Percentiles rank a stretch among this genome's conserved stretches.
Evolutionary conservation across 2,888 invertebrate species (phyloP).

Genomic region (Tetheella fluctuosa): DNA sequence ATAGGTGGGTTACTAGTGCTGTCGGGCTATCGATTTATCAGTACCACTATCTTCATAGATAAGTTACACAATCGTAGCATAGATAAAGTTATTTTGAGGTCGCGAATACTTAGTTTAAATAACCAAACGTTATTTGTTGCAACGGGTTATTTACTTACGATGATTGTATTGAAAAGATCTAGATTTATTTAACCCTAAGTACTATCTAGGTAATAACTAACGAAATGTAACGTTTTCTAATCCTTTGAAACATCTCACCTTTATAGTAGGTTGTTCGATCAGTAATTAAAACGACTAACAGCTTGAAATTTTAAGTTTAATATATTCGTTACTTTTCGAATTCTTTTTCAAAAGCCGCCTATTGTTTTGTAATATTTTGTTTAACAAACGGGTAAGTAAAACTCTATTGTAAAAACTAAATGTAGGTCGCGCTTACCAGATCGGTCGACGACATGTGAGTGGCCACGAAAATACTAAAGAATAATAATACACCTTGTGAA

Average conservation of each 20-base stretch:
- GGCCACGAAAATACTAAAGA: neutral
- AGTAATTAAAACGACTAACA: too few relatives aligned
- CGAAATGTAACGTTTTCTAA: too few relatives aligned
- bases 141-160: neutral
- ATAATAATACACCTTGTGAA: neutral
- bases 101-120: constrained; percentile 12
- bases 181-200: too few relatives aligned
- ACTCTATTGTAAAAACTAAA: constrained; percentile 5
- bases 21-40: constrained; percentile 6
- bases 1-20: constrained; percentile 9
- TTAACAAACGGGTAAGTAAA: neutral
- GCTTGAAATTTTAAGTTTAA: too few relatives aligned
- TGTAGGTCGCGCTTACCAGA: constrained; percentile 1
- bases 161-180: neutral
- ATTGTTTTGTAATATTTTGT: neutral
- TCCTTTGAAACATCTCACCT: too few relatives aligned
- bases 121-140: neutral
- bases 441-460: neutral
- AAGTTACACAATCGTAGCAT: constrained; percentile 10
- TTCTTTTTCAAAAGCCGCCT: neutral
- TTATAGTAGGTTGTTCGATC: too few relatives aligned
- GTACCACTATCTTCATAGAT: constrained; percentile 5
- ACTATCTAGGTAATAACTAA: too few relatives aligned
- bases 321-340: neutral
- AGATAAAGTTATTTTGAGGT: constrained; percentile 15